Evolutionary conservation across 2,888 invertebrate genomes (phyloP).

Genomic region (Pandemis heparana): DNA sequence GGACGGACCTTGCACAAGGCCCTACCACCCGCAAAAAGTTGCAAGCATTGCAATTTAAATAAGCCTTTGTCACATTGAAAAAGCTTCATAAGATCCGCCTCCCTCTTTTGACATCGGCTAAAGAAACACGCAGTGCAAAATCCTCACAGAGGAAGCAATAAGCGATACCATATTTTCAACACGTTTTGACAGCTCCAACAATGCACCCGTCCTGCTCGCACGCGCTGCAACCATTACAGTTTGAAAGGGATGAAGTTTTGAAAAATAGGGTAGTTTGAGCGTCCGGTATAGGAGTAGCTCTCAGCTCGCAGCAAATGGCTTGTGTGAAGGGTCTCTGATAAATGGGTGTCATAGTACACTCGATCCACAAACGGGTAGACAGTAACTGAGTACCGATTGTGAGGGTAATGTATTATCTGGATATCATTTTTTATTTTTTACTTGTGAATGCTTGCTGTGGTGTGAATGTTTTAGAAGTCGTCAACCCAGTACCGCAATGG

Average conservation of each 20-base stretch:
- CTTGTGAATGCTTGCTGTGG: too few species aligned
- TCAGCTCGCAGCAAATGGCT: neutral
- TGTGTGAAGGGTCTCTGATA: constrained; percentile 9
- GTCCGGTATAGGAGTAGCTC: constrained; percentile 12
- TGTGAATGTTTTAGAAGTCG: too few species aligned
- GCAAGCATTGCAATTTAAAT: too few species aligned
- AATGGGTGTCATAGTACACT: constrained; percentile 11
- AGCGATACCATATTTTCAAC: constrained; percentile 32
- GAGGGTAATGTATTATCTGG: constrained; percentile 32
- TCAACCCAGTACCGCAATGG: too few species aligned
- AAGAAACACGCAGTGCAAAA: neutral
- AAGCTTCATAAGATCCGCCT: neutral
- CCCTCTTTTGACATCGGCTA: neutral
- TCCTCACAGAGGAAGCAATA: constrained; percentile 24
- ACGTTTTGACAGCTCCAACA: constrained; percentile 23
- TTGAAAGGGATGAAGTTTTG: constrained; percentile 27
- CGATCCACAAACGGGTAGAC: constrained; percentile 7
- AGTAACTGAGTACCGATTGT: constrained; percentile 32
- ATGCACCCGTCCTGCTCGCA: constrained; percentile 14
- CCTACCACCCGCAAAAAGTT: too few species aligned
- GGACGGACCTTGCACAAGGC: too few species aligned
- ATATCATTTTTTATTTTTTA: constrained; percentile 12
- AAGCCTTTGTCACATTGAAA: neutral
- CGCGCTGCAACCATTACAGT: neutral
- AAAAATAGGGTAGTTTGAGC: constrained; percentile 31